Evolutionary conservation across 2,113 vertebrate species (phyloP).

Genomic region (Lepisosteus oculatus): DNA sequence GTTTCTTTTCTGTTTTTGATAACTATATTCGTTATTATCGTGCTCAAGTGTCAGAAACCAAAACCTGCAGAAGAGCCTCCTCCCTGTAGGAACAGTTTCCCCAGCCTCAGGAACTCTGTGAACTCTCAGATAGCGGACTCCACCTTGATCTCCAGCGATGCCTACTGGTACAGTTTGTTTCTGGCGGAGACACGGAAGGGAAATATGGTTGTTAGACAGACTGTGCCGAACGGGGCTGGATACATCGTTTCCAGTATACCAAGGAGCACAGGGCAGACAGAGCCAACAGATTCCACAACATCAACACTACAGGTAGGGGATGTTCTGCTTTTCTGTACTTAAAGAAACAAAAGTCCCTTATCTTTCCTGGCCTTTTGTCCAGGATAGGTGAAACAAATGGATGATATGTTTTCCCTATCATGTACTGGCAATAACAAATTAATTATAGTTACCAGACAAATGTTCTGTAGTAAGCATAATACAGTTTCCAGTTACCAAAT

Average conservation of each 20-base stretch:
- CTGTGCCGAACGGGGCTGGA: slow-evolving; percentile 7
- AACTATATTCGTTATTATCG: slow-evolving; percentile 60
- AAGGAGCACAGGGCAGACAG: background rate
- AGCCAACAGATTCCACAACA: background rate
- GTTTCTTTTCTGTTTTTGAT: slow-evolving; percentile 68
- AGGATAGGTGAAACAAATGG: too few species aligned
- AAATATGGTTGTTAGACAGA: slow-evolving; percentile 5
- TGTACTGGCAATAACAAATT: too few species aligned
- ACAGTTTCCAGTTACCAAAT: too few species aligned
- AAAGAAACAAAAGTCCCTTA: too few species aligned
- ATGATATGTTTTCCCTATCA: too few species aligned
- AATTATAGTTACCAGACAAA: too few species aligned
- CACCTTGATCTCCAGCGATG: slow-evolving; percentile 12
- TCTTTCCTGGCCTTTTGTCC: too few species aligned
- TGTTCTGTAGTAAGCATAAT: too few species aligned
- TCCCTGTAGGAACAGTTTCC: slow-evolving; percentile 27
- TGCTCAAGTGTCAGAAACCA: slow-evolving; percentile 52
- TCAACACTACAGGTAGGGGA: slow-evolving; percentile 1
- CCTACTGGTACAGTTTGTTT: slow-evolving; percentile 5
- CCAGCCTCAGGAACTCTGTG: slow-evolving; percentile 5
- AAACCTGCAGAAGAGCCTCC: slow-evolving; percentile 30
- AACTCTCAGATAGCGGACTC: slow-evolving; percentile 2
- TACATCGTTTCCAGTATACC: slow-evolving; percentile 7
- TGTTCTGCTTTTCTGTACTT: too few species aligned
- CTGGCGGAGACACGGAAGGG: background rate